A percentile compares a stretch with the other conserved stretches of the same genome.
Evolutionary conservation across 2,888 invertebrate genomes (phyloP).

Genomic region (Crocallis elinguaria): DNA sequence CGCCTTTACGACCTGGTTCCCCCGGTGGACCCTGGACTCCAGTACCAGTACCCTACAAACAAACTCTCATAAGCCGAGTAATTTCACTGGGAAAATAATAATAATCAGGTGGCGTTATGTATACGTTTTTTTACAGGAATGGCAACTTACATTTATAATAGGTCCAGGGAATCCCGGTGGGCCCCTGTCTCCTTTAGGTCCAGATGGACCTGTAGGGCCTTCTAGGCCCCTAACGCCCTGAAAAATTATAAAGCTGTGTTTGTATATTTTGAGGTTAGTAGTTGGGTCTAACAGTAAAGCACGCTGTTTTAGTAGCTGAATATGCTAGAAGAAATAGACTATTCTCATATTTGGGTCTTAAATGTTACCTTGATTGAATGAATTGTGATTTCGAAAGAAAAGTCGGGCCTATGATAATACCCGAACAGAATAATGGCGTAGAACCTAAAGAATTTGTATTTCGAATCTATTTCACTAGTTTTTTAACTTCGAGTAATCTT

Average conservation of each 20-base stretch:
- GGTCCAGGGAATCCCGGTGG: slow-evolving; percentile 74
- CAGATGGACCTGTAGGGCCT: slow-evolving; percentile 56
- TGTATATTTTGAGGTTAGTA: too few species aligned
- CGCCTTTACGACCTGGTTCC: slow-evolving; percentile 52
- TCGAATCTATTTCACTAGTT: too few species aligned
- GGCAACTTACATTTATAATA: slow-evolving; percentile 56
- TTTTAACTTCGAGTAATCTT: too few species aligned
- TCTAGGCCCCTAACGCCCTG: slow-evolving; percentile 65
- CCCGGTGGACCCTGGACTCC: slow-evolving; percentile 48
- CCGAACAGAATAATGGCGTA: too few species aligned
- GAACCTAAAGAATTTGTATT: too few species aligned
- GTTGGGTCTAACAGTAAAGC: neutral
- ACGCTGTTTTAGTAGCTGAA: neutral
- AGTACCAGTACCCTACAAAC: slow-evolving; percentile 47
- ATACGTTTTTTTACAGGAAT: neutral
- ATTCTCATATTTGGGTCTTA: too few species aligned
- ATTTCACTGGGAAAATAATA: too few species aligned
- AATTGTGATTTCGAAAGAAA: too few species aligned
- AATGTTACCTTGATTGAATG: too few species aligned
- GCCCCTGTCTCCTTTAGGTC: slow-evolving; percentile 68
- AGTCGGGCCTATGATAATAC: too few species aligned
- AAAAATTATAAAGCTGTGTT: slow-evolving; percentile 36
- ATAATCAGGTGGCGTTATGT: too few species aligned
- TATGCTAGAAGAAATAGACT: too few species aligned
- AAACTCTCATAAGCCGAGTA: neutral